A percentile compares a stretch with the other conserved stretches of the same genome.
These are phyloP conservation scores for Aricia agestis DNA, from an alignment of 1,140 invertebrate genomes.

Conservation along the genomic window DNA sequence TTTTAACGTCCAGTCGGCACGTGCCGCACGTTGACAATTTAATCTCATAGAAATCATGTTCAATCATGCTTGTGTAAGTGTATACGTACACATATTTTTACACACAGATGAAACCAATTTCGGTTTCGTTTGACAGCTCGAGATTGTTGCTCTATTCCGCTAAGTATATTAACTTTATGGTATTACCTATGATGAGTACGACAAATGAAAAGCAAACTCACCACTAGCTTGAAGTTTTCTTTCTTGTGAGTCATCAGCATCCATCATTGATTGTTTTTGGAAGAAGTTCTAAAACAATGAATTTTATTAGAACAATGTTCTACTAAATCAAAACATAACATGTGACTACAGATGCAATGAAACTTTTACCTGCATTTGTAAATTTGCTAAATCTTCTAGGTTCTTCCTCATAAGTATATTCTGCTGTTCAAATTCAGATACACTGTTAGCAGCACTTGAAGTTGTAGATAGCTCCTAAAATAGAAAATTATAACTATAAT, in stretches of 20 bases:
- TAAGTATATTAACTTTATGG: too few species aligned
- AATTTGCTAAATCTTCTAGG: slow-evolving; percentile 70
- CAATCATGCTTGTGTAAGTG: too few species aligned
- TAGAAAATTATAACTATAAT: slow-evolving; percentile 27
- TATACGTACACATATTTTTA: too few species aligned
- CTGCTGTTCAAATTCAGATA: slow-evolving; percentile 72
- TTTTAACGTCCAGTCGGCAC: too few species aligned
- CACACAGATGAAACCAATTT: too few species aligned
- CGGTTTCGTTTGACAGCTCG: too few species aligned
- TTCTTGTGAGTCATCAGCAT: slow-evolving; percentile 66
- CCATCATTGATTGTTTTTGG: slow-evolving; percentile 68
- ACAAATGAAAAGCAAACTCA: slow-evolving; percentile 40
- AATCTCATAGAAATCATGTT: too few species aligned
- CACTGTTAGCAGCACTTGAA: slow-evolving; percentile 72
- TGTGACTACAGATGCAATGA: too few species aligned
- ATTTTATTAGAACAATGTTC: not conserved
- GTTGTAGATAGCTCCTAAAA: slow-evolving; percentile 70
- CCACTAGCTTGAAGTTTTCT: slow-evolving; percentile 69
- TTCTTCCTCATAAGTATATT: slow-evolving; percentile 72
- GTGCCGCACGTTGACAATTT: too few species aligned
- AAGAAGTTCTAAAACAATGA: slow-evolving; percentile 61
- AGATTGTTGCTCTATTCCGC: too few species aligned
- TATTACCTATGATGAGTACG: too few species aligned
- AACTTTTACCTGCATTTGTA: slow-evolving; percentile 67
- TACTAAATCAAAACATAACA: not conserved